Base-by-base conservation (phyloP, 2,113 vertebrate genomes). In the Forbesichthys agassizii region DNA sequence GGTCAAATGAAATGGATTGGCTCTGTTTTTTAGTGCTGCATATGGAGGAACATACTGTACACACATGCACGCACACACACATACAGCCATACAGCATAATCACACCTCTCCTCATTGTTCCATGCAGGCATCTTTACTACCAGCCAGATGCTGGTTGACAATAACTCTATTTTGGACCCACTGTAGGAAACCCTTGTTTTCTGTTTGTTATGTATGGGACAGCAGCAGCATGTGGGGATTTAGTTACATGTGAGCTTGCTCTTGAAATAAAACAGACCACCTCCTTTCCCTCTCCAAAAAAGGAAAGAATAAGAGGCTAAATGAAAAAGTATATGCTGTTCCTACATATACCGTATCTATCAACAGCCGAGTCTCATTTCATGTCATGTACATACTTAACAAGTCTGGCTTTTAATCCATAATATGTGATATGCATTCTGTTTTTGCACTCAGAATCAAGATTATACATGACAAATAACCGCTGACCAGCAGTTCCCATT, bases 131-230 rank as follows among this genome's bases (percentile, higher is more conserved):
- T 9, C 33, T 18, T 56, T 42, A 61, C 36, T 61, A 46, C 59
- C 59, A 58, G 48, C 77, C 83, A 73, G 77, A 82, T 61, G 67
- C 60, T 76, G 70, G 74, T 74, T 61, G 20, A 70, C 63, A 73
- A 47, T 20, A 55, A 60, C 13, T 16, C 18, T 69, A 48, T 64
- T 72, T 72, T 54, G 71, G 77, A 61, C 20, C 33, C 51, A 47
- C 60, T 62, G 47, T 70, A 1, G 20, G 63, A 76, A 80, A 62
- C 75, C 57, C 71, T 75, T 4, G 5, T 48, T 27, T 16, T 14
- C 36, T 54, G 8, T 66, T 76, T 61, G 9, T 4, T 57, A 18
- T 48, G 56, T 13, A 3, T 14, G 1, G n/a, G 13, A 9, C n/a
- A 4, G 14, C 61, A 27, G 13, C 47, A 47, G 57, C 46, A 65